These are phyloP conservation scores for Rhyacophila evoluta DNA, from an alignment of 2,888 invertebrate genomes.

Conservation along the genomic window DNA sequence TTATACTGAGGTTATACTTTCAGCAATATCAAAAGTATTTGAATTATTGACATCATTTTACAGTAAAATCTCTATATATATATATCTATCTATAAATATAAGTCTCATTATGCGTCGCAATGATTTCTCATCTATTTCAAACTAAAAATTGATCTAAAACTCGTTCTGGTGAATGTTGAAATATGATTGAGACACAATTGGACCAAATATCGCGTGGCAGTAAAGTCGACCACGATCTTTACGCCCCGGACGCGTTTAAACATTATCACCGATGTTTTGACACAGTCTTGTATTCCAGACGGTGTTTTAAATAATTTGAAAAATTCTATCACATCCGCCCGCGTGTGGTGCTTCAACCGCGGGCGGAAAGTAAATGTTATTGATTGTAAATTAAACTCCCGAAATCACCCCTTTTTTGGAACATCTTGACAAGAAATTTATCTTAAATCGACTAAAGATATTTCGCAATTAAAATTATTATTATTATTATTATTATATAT, in stretches of 20 bases:
- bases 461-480: slow-evolving; percentile 47
- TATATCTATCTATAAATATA: slow-evolving; percentile 38
- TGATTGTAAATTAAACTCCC: slow-evolving; percentile 40
- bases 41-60: background rate
- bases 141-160: slow-evolving; percentile 37
- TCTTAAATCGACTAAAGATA: slow-evolving; percentile 33
- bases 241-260: background rate
- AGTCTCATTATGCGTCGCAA: slow-evolving; percentile 42
- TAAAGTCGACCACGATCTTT: background rate
- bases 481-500: slow-evolving; percentile 38
- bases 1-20: slow-evolving; percentile 22
- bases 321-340: slow-evolving; percentile 44
- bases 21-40: slow-evolving; percentile 38
- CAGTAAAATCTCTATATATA: slow-evolving; percentile 34
- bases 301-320: slow-evolving; percentile 33
- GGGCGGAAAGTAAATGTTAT: slow-evolving; percentile 36
- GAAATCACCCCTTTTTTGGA: background rate
- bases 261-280: background rate
- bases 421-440: slow-evolving; percentile 36
- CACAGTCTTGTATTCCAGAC: background rate
- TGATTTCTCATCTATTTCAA: slow-evolving; percentile 40
- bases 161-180: slow-evolving; percentile 34
- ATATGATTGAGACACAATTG: slow-evolving; percentile 41
- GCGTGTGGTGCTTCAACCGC: slow-evolving; percentile 44
- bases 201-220: slow-evolving; percentile 36